Evolutionary conservation across 2,888 invertebrate species (phyloP), one percentile per base, ranked within the genome.

Genomic region (Dendrolimus pini): DNA sequence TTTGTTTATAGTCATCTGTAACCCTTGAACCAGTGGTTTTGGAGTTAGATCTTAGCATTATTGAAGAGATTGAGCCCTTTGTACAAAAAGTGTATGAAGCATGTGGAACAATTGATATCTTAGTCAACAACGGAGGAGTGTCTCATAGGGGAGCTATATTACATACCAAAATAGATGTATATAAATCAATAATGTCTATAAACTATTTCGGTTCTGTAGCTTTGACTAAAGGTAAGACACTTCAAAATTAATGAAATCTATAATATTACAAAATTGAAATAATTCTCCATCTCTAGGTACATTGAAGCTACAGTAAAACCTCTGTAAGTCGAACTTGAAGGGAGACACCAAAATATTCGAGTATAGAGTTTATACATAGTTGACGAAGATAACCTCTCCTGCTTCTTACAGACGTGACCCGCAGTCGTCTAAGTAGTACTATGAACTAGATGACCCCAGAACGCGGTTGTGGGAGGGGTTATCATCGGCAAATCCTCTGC

Each of bases 121-220:
- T 99, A 12, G 93, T 99, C 52, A 98, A 98, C 79, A 99, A 98
- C 92, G 97, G 96, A 53, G 99, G 99, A 0, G 93, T 98, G 58
- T 95, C 96, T 18, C 93, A 94, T 60, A 92, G 98, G 68, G 97
- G 97, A 1, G 93, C 94, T 66, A 93, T 95, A 56, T 68, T 94
- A 18, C 92, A 94, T 55, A 97, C 98, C 0, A 91, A 93, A 54
- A 82, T 96, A 53, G 95, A 96, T 76, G 96, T 98, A 9, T 95
- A 97, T 81, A 92, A 94, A 61, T 94, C 95, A 87, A 92, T 99
- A 54, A 98, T 99, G 98, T 87, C 93, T 52, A 94, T 98, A 8
- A 99, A 99, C 90, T 99, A 97, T 83, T 97, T 99, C 89, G 98
- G 98, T 13, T 93, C 97, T 65, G 94, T 98, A 58, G 96, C 96